Base-by-base conservation (phyloP, 2,797 vertebrate genomes). In the Chaenodraco wilsoni region DNA sequence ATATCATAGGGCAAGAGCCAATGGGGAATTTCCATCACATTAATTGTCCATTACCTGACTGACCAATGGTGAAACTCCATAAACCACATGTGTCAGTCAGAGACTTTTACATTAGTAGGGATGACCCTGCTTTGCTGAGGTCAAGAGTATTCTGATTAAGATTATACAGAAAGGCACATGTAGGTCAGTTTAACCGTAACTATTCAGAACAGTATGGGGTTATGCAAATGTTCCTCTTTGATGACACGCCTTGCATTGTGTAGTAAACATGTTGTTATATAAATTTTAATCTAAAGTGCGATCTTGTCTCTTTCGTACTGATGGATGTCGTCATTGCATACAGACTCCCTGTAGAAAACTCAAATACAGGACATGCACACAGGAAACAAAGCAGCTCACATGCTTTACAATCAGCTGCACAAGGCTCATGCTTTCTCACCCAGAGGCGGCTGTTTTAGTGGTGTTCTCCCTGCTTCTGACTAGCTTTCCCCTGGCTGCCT, bases 381-480 rank as follows among this genome's bases (percentile, higher is more conserved):
- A 76, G 37, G 65, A 55, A 56, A 70, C 17, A 66, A 23, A 74
- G 59, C 15, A 2, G 45, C 72, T 86, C 71, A 79, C 76, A 71
- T 80, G 79, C 52, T 40, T 71, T 13, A 56, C 33, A 15, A 86
- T 87, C 74, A 85, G 69, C 82, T 81, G 73, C 69, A 65, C 71
- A 44, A 31, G 23, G 55, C 67, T 80, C 71, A 59, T 65, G 73
- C 52, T 76, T 71, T 76, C 63, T 83, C 21, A 64, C 69, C 54
- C 67, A 79, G 69, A 72, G 68, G 83, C 79, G 70, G 71, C 63
- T 72, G 81, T 65, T 77, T 73, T 7, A 54, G 62, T 60, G 19
- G 37, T 54, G 61, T 63, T 43, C 41, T 66, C 75, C 64, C 27
- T 68, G 70, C 40, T 61, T 68, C 60, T 78, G 59, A 49, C 51